Percentiles rank a stretch among this genome's conserved stretches.
Conservation (phyloP, 2,888 invertebrate species). For the Strigamia maritima region DNA sequence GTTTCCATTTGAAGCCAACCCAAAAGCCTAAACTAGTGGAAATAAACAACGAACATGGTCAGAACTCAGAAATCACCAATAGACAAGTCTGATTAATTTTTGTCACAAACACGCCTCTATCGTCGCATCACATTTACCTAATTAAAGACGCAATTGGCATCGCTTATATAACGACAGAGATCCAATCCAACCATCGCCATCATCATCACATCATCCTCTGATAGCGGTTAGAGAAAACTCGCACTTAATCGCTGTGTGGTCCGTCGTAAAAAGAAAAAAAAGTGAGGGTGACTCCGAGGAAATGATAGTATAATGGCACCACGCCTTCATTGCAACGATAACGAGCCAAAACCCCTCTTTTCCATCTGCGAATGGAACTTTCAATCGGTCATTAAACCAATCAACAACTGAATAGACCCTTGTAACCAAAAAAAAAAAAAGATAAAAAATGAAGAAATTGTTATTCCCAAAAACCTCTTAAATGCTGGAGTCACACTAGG, state of each 20-base stretch:
- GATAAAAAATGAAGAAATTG: too few relatives aligned
- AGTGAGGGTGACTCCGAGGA: not conserved
- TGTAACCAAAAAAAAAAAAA: not conserved
- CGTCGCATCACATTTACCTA: not conserved
- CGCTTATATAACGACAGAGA: not conserved
- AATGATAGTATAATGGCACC: constrained; percentile 11
- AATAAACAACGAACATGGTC: too few relatives aligned
- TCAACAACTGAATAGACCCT: not conserved
- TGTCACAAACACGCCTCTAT: not conserved
- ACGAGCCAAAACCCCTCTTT: not conserved
- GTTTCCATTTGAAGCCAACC: not conserved
- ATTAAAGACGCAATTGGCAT: not conserved
- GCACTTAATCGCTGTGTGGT: constrained; percentile 13
- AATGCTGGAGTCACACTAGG: too few relatives aligned
- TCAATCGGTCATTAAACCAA: constrained; percentile 10
- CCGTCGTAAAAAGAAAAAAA: constrained; percentile 6
- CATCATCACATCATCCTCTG: constrained; percentile 15
- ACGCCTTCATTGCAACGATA: constrained; percentile 2
- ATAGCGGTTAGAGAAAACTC: not conserved
- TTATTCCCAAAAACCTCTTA: too few relatives aligned
- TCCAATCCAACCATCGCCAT: not conserved
- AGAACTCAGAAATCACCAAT: too few relatives aligned
- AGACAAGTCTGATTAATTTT: not conserved
- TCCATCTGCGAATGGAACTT: not conserved
- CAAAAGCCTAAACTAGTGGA: too few relatives aligned